These are phyloP conservation scores for Hirudinaria manillensis DNA, from an alignment of 2,888 invertebrate genomes.

Conservation along the genomic window DNA sequence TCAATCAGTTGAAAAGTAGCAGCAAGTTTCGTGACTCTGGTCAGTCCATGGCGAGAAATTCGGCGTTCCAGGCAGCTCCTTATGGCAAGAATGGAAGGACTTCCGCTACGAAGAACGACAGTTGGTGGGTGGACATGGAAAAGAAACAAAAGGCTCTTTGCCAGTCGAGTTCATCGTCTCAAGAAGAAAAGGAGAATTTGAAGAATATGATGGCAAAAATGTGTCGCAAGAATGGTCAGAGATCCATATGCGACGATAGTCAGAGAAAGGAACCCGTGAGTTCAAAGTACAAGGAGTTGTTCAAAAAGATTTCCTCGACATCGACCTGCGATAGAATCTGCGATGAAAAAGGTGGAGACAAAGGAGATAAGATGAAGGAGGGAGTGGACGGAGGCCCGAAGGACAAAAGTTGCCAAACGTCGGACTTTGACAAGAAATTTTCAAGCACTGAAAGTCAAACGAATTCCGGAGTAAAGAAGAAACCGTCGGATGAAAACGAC, in stretches of 20 bases:
- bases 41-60: neutral
- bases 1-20: neutral
- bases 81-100: too few relatives aligned
- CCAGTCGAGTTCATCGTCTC: neutral
- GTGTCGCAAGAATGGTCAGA: neutral
- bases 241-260: neutral
- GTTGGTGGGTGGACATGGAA: slow-evolving; percentile 21
- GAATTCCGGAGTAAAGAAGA: neutral
- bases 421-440: too few relatives aligned
- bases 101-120: neutral
- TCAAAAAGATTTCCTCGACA: neutral
- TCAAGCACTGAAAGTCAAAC: neutral
- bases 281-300: neutral
- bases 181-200: too few relatives aligned
- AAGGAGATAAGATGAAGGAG: too few relatives aligned
- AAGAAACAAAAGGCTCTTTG: slow-evolving; percentile 5
- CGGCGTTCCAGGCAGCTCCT: neutral
- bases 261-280: neutral
- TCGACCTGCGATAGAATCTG: neutral
- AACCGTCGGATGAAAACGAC: too few relatives aligned
- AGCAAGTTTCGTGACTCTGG: neutral
- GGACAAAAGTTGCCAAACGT: too few relatives aligned
- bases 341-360: too few relatives aligned
- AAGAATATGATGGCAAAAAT: neutral
- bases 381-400: too few relatives aligned